Base-by-base conservation (phyloP, 2,113 vertebrate species). In the Morone saxatilis region DNA sequence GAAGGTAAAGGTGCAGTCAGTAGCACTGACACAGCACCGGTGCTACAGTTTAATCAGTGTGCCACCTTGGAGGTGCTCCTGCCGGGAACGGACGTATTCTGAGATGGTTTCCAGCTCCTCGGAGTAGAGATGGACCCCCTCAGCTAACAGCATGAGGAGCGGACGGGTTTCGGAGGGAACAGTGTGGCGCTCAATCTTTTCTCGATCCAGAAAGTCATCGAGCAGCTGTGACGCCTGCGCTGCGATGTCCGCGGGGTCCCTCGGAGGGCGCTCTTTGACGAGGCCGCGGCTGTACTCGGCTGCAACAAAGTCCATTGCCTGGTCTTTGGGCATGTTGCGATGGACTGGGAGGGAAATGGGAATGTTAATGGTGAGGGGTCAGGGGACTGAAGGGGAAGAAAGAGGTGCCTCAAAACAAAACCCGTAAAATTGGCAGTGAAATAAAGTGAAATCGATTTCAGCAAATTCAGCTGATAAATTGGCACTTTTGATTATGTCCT, bases 311-410 rank as follows among this genome's bases (percentile, higher is more conserved):
- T 94, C 88, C 94, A 96, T 81, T n/a, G 94, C 95, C 83, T 96
- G 95, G 78, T 97, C 95, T 92, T 96, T 94, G 71, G 95, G 94
- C 95, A 95, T 89, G 77, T 95, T 94, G 78, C 85, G 89, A 85
- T 94, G 91, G 84, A 95, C 96, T 94, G 86, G 53, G 81, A 69
- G 79, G 75, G 89, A 86, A 83, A 92, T 71, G 89, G 78, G 87
- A 66, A 83, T 0, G 48, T 90, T 80, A 90, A 20, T 20, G 14
- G 17, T 70, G 72, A 81, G 5, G 4, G 50, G 73, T 81, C 56
- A 76, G n/a, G 31, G 62, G 38, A 59, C 41, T 57, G 38, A 71
- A 68, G 43, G 50, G 36, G 13, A 53, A 68, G 51, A 63, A 51
- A 81, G 75, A 66, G 13, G 54, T 40, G 13, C 77, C 36, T 54